phyloP scores from a whole-genome alignment of 1,140 invertebrate genomes.

The Panagrolaimus sp. region DNA sequence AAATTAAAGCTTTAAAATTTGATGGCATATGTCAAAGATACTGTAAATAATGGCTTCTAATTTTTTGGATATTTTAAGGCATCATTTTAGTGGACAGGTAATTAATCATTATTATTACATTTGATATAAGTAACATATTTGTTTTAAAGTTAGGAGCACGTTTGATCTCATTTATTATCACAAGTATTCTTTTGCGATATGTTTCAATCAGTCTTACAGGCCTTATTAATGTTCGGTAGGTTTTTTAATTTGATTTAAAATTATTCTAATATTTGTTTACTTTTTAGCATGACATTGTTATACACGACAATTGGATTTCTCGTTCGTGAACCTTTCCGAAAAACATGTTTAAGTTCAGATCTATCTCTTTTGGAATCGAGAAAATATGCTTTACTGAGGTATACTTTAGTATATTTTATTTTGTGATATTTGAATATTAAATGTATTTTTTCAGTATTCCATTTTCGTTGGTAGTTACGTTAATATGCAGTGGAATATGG shows the following conservation, averaged over 20 bases:
- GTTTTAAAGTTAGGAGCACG: conserved; percentile 34
- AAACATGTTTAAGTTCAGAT: conserved; percentile 37
- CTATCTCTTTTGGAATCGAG: conserved; percentile 25
- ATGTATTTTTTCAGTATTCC: conserved; percentile 27
- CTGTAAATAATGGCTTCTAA: conserved; percentile 24
- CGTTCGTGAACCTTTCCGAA: conserved; percentile 40
- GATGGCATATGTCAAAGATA: neutral
- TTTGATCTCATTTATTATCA: conserved; percentile 41
- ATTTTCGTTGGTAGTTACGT: conserved; percentile 25
- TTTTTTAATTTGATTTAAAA: conserved; percentile 7
- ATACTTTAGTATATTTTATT: conserved; percentile 25
- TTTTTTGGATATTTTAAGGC: conserved; percentile 34
- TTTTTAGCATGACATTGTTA: conserved; percentile 34
- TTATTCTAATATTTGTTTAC: neutral
- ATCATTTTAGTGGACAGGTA: conserved; percentile 38
- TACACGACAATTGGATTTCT: conserved; percentile 42
- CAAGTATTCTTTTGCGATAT: conserved; percentile 36
- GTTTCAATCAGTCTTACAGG: conserved; percentile 41
- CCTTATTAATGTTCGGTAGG: conserved; percentile 43
- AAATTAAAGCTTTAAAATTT: too few relatives aligned
- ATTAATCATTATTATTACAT: neutral
- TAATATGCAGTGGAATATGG: conserved; percentile 28
- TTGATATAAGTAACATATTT: neutral
- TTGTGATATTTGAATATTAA: neutral
- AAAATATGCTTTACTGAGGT: conserved; percentile 26